phyloP scores from a whole-genome alignment of 2,888 invertebrate species.

The Drosophila pegasa region DNA sequence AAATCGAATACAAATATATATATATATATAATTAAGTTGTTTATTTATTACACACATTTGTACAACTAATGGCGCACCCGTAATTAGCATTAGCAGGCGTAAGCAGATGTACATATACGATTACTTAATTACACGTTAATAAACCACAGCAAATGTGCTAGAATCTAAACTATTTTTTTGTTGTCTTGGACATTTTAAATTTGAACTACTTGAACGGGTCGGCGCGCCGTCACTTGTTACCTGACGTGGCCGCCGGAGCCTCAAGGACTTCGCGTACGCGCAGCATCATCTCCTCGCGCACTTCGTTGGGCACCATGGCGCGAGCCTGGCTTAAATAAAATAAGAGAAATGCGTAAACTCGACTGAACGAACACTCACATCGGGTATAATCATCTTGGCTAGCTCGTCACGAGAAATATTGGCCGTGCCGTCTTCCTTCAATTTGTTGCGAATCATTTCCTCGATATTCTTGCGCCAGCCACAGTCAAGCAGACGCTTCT shows the following conservation, averaged over 20 bases:
- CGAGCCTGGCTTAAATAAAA: slow-evolving; percentile 87
- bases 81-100: slow-evolving; percentile 53
- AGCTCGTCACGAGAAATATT: slow-evolving; percentile 91
- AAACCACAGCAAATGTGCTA: slow-evolving; percentile 59
- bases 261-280: slow-evolving; percentile 54
- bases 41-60: slow-evolving; percentile 70
- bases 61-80: slow-evolving; percentile 58
- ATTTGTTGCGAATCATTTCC: slow-evolving; percentile 93
- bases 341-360: not conserved
- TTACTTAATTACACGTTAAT: slow-evolving; percentile 67
- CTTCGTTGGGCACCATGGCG: slow-evolving; percentile 93
- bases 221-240: not conserved
- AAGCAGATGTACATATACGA: slow-evolving; percentile 48
- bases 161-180: slow-evolving; percentile 38
- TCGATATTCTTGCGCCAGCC: slow-evolving; percentile 97
- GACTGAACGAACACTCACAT: slow-evolving; percentile 26
- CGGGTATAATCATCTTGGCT: slow-evolving; percentile 92
- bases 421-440: slow-evolving; percentile 88
- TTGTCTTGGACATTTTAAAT: not conserved
- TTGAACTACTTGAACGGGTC: not conserved
- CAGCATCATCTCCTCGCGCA: slow-evolving; percentile 95
- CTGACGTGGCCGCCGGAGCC: not conserved
- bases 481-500: slow-evolving; percentile 93
- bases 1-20: slow-evolving; percentile 45
- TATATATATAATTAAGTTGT: slow-evolving; percentile 57